Evolutionary conservation across 1,140 invertebrate genomes (phyloP).

Genomic region (Coptotermes formosanus): DNA sequence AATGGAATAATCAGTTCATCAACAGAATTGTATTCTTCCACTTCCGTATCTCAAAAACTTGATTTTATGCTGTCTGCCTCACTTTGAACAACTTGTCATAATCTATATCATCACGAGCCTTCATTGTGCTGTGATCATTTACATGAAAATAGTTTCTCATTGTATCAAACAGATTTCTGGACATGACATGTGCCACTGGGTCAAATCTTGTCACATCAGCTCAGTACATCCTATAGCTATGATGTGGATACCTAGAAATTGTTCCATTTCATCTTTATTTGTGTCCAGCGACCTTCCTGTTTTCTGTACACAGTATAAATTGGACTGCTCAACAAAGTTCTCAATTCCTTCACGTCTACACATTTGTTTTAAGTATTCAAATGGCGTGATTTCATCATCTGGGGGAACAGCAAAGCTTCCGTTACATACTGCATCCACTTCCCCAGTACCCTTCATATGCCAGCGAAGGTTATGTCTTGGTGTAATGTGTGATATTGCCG

Average conservation of each 20-base stretch:
- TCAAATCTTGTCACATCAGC: not conserved
- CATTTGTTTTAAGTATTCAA: not conserved
- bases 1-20: constrained; percentile 43
- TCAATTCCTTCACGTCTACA: not conserved
- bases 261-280: constrained; percentile 17
- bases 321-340: not conserved
- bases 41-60: constrained; percentile 39
- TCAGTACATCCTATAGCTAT: constrained; percentile 22
- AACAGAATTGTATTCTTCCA: constrained; percentile 44
- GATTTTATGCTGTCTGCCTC: constrained; percentile 33
- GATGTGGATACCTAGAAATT: constrained; percentile 17
- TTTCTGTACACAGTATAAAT: constrained; percentile 23
- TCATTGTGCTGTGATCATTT: constrained; percentile 31
- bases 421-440: not conserved
- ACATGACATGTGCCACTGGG: constrained; percentile 32
- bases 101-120: constrained; percentile 20
- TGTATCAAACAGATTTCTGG: constrained; percentile 33
- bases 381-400: not conserved
- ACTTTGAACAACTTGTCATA: constrained; percentile 35
- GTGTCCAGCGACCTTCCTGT: not conserved
- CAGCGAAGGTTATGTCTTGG: not conserved
- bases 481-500: not conserved
- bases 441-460: not conserved
- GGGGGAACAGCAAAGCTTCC: not conserved
- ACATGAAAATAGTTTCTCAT: constrained; percentile 33